A percentile compares a stretch with the other conserved stretches of the same genome.
Conservation (phyloP, 2,888 invertebrate species). For the Myopa tessellatipennis region DNA sequence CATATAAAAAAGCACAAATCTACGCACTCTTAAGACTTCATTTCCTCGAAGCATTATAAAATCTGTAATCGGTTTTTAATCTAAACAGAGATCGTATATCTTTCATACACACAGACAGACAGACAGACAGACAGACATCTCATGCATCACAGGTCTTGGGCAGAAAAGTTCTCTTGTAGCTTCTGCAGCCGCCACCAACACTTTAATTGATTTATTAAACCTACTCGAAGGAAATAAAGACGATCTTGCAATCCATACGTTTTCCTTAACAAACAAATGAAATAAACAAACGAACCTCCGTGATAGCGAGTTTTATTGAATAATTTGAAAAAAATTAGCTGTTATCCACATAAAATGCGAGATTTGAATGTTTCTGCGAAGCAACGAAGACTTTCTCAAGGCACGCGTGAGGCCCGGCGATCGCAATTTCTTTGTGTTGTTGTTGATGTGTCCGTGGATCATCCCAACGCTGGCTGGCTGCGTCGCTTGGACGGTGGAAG, state of each 20-base stretch:
- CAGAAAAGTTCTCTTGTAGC: neutral
- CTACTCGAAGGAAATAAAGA: neutral
- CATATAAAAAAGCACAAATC: too few relatives aligned
- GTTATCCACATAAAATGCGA: neutral
- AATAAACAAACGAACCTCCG: neutral
- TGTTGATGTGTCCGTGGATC: neutral
- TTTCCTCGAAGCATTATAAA: too few relatives aligned
- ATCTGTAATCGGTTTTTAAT: too few relatives aligned
- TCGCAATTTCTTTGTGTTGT: neutral
- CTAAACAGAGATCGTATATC: too few relatives aligned
- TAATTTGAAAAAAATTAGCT: constrained; percentile 20
- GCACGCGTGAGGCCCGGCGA: neutral
- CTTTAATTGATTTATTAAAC: constrained; percentile 7
- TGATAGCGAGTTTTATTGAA: constrained; percentile 14
- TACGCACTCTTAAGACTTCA: too few relatives aligned
- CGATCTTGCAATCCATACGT: neutral
- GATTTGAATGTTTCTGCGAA: neutral
- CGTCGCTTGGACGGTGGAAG: neutral
- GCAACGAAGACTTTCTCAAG: constrained; percentile 12
- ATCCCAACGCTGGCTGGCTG: neutral
- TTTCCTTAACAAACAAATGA: neutral
- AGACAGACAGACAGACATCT: too few relatives aligned
- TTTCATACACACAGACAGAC: too few relatives aligned
- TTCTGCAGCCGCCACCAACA: constrained; percentile 4
- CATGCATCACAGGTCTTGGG: too few relatives aligned